Base-by-base conservation (phyloP, 1,140 invertebrate genomes). In the Metaphire vulgaris region DNA sequence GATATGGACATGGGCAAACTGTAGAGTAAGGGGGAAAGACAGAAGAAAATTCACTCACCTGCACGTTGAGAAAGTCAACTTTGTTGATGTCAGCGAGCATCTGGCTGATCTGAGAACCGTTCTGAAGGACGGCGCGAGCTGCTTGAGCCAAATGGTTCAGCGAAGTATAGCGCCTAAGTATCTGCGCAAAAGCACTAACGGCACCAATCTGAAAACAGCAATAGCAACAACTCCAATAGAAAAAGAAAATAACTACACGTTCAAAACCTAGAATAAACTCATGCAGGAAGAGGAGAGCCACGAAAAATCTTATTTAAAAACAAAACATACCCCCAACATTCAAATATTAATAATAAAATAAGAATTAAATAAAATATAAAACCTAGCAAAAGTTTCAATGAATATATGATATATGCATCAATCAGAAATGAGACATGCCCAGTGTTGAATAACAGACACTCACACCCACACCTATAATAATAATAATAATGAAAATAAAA, bases 141-240 rank as follows among this genome's bases (percentile, higher is more conserved):
- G 97, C 96, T 84, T 95, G 93, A 71, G 97, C 96, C 81, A 99
- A 89, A 87, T 99, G 97, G 88, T 99, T 99, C n/a, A 99, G 88
- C 21, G 96, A 98, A 16, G 97, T 99, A 87, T 99, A 99, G 71
- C 97, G 90, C 56, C 96, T 89, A 81, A 99, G 86, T 65, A 95
- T 97, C 86, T 97, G 96, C 81, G 95, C 92, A 86, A 99, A 93
- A 34, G 97, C 94, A 80, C 92, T 92, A 14, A 97, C 94, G 64
- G 94, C 93, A 33, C 90, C 84, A 65, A 89, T 80, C 86, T 90
- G 79, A 21, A 29, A 72, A 28, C 16, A 29, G n/a, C n/a, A 32
- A 29, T 33, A 33, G 31, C 14, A 28, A 1, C 14, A 73, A 73
- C 72, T 73, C 33, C 0, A 16, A 41, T 31, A 26, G 26, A 26